Base-by-base conservation (phyloP, 2,797 vertebrate genomes). In the Poecilia wingei region DNA sequence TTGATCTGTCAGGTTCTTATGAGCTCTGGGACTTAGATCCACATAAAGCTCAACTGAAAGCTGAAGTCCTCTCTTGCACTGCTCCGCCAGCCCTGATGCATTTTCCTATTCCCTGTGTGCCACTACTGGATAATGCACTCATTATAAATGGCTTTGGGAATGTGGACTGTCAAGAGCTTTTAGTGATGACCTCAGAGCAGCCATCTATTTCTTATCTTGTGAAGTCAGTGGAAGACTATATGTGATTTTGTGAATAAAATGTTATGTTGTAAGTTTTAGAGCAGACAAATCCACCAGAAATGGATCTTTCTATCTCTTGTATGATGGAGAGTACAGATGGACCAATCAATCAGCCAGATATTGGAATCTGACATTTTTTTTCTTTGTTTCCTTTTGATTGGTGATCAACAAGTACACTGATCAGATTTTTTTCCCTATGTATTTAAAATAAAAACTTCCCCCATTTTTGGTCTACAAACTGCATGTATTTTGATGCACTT, bases 121-220 rank as follows among this genome's bases (percentile, higher is more conserved):
- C 76, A 72, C 87, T 89, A 90, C 90, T 90, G 88, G 85, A 89
- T 89, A 93, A 94, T 93, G 92, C 84, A 87, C 80, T 93, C 91
- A 94, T 93, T 93, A 93, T 85, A 91, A 91, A 88, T 79, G 77
- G 88, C 90, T 92, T 88, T 91, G 83, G 77, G 83, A 91, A 84
- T 88, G 89, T 89, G 84, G 79, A 84, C 82, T 89, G 83, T 88
- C 79, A 87, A 91, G 86, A 87, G 87, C 84, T 92, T 92, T 92
- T 85, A 85, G 78, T 71, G 82, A 87, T 77, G 83, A 87, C 81
- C 84, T 88, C 87, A 77, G 86, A 88, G 72, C 80, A 79, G 74
- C 79, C 78, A 80, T 86, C 55, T 55, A 47, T 82, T 87, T 83
- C 71, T 83, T 81, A 87, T 81, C 61, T 61, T 53, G 82, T 77